Evolutionary conservation across 2,113 vertebrate genomes (phyloP).

Genomic region (Sinocyclocheilus maitianheensis): DNA sequence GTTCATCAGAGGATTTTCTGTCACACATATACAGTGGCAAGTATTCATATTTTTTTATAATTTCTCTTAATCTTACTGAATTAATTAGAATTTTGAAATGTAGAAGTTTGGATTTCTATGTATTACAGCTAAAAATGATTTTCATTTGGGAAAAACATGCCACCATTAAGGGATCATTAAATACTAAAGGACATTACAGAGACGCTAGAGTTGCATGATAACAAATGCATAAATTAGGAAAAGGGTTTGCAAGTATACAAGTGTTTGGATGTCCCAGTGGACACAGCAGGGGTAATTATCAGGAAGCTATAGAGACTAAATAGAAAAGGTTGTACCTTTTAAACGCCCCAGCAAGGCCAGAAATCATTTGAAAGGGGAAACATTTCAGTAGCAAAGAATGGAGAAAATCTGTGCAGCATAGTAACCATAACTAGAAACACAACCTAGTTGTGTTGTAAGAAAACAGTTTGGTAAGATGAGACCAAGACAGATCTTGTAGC

Average conservation of each 20-base stretch:
- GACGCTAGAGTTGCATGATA: slow-evolving; percentile 3
- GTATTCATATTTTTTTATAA: neutral
- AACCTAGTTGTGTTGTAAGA: neutral
- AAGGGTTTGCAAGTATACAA: neutral
- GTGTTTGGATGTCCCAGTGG: neutral
- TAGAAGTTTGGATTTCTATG: neutral
- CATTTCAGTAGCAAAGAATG: neutral
- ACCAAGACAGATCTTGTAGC: neutral
- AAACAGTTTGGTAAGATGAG: neutral
- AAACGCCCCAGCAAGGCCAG: neutral
- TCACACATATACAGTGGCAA: neutral
- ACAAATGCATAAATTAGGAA: slow-evolving; percentile 5
- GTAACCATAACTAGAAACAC: neutral
- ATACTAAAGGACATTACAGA: neutral
- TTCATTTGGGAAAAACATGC: neutral
- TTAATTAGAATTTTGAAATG: neutral
- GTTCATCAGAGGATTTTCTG: neutral
- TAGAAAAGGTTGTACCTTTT: neutral
- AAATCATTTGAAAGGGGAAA: neutral
- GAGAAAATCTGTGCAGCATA: neutral
- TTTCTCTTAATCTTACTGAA: neutral
- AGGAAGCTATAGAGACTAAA: neutral
- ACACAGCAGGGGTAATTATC: slow-evolving; percentile 1
- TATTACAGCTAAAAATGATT: neutral
- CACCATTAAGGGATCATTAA: neutral